Base-by-base conservation (phyloP, 2,797 vertebrate genomes). In the Oryzias sinensis region DNA sequence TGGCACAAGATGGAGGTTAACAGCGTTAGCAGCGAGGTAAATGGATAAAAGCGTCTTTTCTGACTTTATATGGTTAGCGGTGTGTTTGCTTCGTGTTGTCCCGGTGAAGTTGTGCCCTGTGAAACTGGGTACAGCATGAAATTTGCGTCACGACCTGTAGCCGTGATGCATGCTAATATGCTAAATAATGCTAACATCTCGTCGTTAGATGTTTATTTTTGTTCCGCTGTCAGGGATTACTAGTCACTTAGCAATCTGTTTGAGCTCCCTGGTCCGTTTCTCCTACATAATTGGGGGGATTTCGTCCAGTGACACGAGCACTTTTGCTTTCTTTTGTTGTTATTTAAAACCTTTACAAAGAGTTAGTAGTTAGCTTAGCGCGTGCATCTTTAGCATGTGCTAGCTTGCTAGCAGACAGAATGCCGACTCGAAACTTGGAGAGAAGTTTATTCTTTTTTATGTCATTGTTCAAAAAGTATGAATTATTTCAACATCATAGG, bases 1-100 rank as follows among this genome's bases (percentile, higher is more conserved):
- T 91, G 93, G 92, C 89, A 92, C 93, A 94, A 93, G 91, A 96
- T 96, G 94, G 95, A 97, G 91, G 91, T 94, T 89, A 93, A 90
- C 86, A 91, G 89, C 88, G 89, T 92, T 70, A 89, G 88, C 71
- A 84, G 86, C 61, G 92, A 93, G 90, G 92, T 93, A 87, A 88
- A 91, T 85, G 43, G 25, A 56, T 5, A 24, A 16, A 22, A 17
- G 43, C 53, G 20, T 46, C 68, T 37, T 48, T 57, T 59, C 55
- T 58, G 33, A 74, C 0, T 50, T 4, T 14, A 56, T 20, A 41
- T 5, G 43, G 25, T 0, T 3, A n/a, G 1, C 14, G 52, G 47
- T 33, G 50, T 71, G 33, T 33, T 16, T 17, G 44, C 33, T 56
- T 47, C n/a, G 43, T 45, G 59, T 49, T 50, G 69, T 74, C 63